A percentile compares a stretch with the other conserved stretches of the same genome.
phyloP scores from a whole-genome alignment of 2,113 vertebrate genomes.

The Rousettus leschenaultii region DNA sequence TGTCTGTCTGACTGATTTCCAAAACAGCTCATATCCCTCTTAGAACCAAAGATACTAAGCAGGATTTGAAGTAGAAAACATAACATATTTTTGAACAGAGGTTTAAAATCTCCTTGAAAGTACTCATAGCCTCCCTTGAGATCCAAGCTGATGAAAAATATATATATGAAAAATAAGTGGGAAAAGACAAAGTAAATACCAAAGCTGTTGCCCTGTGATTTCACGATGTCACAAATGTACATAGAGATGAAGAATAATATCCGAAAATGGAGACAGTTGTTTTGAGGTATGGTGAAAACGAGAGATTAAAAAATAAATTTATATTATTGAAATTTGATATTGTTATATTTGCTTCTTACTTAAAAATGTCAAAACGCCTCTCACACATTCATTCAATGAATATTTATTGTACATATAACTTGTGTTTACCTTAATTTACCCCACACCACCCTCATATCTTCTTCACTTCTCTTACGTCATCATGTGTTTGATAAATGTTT shows the following conservation, averaged over 20 bases:
- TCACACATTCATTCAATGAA: neutral
- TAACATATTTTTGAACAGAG: neutral
- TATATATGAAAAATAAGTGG: neutral
- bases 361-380: slow-evolving; percentile 37
- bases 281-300: neutral
- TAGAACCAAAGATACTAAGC: neutral
- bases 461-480: neutral
- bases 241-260: neutral
- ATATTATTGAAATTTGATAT: neutral
- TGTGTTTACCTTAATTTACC: neutral
- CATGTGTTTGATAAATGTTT: neutral
- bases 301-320: neutral
- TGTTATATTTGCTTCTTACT: neutral
- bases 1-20: neutral
- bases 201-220: neutral
- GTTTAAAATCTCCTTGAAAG: slow-evolving; percentile 31
- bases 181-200: neutral
- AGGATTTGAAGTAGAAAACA: slow-evolving; percentile 41
- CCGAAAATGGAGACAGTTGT: neutral
- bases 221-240: neutral
- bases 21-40: neutral
- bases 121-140: neutral
- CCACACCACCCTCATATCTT: neutral
- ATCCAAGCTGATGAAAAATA: neutral
- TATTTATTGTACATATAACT: neutral